Evolutionary conservation across 2,888 invertebrate genomes (phyloP).

Genomic region (Sesia apiformis): DNA sequence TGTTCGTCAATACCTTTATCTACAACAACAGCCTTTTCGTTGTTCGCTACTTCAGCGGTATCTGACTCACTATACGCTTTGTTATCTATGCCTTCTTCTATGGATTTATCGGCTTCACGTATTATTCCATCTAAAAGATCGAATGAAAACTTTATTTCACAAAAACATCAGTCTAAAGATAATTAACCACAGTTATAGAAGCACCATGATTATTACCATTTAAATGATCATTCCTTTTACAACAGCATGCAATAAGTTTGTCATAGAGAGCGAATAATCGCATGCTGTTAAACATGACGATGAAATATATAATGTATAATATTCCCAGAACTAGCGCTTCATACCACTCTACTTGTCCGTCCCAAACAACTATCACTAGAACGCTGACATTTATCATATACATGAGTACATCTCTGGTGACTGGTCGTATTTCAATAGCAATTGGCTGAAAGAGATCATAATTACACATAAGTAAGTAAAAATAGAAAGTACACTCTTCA

Average conservation of each 20-base stretch:
- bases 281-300: slow-evolving; percentile 81
- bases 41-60: slow-evolving; percentile 10
- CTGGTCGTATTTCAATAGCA: slow-evolving; percentile 84
- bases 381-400: slow-evolving; percentile 83
- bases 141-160: slow-evolving; percentile 1
- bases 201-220: neutral
- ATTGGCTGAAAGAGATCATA: slow-evolving; percentile 75
- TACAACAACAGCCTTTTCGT: slow-evolving; percentile 18
- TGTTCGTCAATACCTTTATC: slow-evolving; percentile 18
- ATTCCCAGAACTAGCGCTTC: slow-evolving; percentile 83
- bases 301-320: slow-evolving; percentile 83
- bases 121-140: slow-evolving; percentile 2
- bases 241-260: slow-evolving; percentile 16
- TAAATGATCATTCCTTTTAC: neutral
- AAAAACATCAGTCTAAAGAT: neutral
- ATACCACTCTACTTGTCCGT: slow-evolving; percentile 84
- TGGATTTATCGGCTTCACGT: slow-evolving; percentile 43
- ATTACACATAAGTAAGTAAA: too few relatives aligned
- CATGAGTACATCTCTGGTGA: slow-evolving; percentile 85
- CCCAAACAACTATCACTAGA: slow-evolving; percentile 84
- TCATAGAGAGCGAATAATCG: slow-evolving; percentile 48
- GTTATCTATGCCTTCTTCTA: slow-evolving; percentile 46
- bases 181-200: neutral
- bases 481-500: too few relatives aligned
- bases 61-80: slow-evolving; percentile 29